phyloP scores from a whole-genome alignment of 2,113 vertebrate species.

The Ariopsis seemanni region DNA sequence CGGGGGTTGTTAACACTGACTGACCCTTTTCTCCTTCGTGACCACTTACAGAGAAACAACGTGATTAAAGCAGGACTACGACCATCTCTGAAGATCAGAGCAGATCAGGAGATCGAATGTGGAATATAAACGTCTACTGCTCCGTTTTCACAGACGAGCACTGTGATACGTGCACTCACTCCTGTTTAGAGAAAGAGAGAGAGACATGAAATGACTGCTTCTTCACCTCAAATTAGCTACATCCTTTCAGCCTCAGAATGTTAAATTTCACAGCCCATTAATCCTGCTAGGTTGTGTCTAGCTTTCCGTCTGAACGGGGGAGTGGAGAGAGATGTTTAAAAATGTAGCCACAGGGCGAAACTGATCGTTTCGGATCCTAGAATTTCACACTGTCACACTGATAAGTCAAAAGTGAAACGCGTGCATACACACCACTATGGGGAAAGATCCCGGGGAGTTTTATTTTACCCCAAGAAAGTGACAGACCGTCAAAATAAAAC shows the following conservation, averaged over 20 bases:
- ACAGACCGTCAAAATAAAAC: conserved; percentile 59
- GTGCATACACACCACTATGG: not conserved
- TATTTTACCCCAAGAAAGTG: not conserved
- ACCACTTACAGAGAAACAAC: conserved; percentile 64
- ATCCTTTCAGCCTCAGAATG: not conserved
- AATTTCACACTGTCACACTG: not conserved
- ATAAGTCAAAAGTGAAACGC: not conserved
- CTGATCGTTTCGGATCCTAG: not conserved
- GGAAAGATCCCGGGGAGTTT: not conserved
- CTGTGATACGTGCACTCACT: not conserved
- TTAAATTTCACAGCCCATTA: conserved; percentile 13
- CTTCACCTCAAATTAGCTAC: not conserved
- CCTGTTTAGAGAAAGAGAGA: not conserved
- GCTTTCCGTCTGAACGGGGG: conserved; percentile 43
- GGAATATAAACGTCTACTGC: conserved; percentile 55
- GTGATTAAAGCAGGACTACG: conserved; percentile 67
- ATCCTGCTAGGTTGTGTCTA: not conserved
- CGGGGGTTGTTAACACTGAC: conserved; percentile 65
- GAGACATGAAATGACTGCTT: not conserved
- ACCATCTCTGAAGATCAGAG: conserved; percentile 58
- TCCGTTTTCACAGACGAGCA: not conserved
- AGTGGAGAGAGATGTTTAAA: conserved; percentile 60
- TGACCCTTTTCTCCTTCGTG: conserved; percentile 37
- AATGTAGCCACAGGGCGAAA: conserved; percentile 59
- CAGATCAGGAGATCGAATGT: conserved; percentile 64